phyloP scores from a whole-genome alignment of 2,113 vertebrate genomes.

The Prietella phreatophila region DNA sequence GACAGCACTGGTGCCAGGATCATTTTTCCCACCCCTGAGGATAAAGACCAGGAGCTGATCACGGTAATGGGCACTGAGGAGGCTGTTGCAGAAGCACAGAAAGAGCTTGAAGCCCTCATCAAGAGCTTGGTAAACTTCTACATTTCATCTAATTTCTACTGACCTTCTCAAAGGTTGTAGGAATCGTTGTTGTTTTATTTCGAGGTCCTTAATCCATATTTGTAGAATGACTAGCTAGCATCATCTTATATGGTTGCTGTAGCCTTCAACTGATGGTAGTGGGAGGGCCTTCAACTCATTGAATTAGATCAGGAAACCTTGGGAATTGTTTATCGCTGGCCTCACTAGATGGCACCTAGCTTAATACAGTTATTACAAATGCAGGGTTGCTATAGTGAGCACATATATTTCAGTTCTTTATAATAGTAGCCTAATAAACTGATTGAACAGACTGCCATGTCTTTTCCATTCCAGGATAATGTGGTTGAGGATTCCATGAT shows the following conservation, averaged over 20 bases:
- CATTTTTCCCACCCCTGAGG: slow-evolving; percentile 89
- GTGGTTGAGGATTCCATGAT: slow-evolving; percentile 90
- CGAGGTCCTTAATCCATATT: background rate
- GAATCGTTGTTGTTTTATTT: background rate
- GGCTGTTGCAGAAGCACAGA: slow-evolving; percentile 89
- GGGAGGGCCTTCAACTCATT: background rate
- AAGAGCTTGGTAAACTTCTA: slow-evolving; percentile 83
- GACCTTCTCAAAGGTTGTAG: background rate
- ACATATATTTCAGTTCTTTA: background rate
- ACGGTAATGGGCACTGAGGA: slow-evolving; percentile 95
- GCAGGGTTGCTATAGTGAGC: background rate
- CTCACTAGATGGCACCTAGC: background rate
- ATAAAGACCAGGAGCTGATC: slow-evolving; percentile 96
- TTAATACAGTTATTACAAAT: background rate
- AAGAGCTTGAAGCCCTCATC: slow-evolving; percentile 89
- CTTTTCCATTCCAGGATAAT: slow-evolving; percentile 77
- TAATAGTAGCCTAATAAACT: background rate
- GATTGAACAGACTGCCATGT: background rate
- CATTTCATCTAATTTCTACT: background rate
- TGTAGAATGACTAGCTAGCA: no score
- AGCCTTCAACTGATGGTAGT: background rate
- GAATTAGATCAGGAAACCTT: background rate
- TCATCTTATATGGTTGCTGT: background rate
- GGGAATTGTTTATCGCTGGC: background rate
- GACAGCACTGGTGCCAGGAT: slow-evolving; percentile 94